Evolutionary conservation across 2,888 invertebrate genomes (phyloP).

Genomic region (Trichopoda pennipes): DNA sequence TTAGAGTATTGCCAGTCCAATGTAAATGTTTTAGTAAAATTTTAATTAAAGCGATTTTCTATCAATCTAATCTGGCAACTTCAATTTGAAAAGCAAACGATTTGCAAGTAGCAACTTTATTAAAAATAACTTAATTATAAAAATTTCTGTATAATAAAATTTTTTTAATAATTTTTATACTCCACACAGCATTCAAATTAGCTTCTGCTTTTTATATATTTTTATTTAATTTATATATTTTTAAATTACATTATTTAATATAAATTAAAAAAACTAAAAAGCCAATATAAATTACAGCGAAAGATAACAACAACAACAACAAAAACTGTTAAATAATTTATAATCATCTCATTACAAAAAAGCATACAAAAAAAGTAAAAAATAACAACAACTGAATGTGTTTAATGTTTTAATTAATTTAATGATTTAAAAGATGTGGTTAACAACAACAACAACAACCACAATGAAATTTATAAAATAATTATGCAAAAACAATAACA

Average conservation of each 20-base stretch:
- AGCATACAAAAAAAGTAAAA: not conserved
- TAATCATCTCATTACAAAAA: constrained; percentile 11
- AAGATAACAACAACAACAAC: too few species aligned
- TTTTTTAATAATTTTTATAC: too few species aligned
- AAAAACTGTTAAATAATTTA: constrained; percentile 25
- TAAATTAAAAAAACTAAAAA: not conserved
- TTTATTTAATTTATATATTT: not conserved
- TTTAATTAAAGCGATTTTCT: not conserved
- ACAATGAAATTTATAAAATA: not conserved
- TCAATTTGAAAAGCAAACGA: too few species aligned
- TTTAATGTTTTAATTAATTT: constrained; percentile 32
- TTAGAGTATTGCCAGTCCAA: too few species aligned
- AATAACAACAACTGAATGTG: not conserved
- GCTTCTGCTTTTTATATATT: not conserved
- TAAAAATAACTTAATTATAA: not conserved
- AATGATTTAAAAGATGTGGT: constrained; percentile 34
- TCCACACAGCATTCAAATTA: not conserved
- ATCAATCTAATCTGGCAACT: too few species aligned
- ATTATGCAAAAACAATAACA: constrained; percentile 2
- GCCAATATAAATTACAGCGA: constrained; percentile 36
- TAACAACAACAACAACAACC: not conserved
- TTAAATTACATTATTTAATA: not conserved
- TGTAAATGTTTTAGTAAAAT: constrained; percentile 66
- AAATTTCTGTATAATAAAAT: constrained; percentile 10
- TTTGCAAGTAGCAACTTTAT: too few species aligned